Conservation (phyloP, 1,140 invertebrate species). For the Paraescarpia echinospica region DNA sequence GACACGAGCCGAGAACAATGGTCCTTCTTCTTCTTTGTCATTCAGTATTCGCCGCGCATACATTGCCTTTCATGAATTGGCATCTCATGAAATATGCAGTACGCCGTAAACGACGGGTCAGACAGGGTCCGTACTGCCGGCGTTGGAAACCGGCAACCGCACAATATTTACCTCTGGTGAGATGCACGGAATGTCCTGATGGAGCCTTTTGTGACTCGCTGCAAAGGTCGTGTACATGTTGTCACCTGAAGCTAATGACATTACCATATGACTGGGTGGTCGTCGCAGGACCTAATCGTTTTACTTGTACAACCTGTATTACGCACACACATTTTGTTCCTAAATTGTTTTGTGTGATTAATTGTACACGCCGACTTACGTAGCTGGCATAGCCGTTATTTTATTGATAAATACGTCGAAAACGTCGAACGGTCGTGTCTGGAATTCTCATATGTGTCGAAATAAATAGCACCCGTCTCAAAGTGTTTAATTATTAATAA, state of each 20-base stretch:
- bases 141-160: background rate
- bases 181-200: background rate
- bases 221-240: background rate
- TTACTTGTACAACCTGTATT: background rate
- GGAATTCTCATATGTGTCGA: background rate
- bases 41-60: background rate
- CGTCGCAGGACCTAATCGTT: background rate
- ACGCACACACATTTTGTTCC: background rate
- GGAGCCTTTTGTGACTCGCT: background rate
- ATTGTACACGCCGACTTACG: background rate
- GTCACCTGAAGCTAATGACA: background rate
- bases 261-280: background rate
- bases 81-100: conserved; percentile 1
- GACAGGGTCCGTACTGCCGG: background rate
- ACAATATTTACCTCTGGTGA: background rate
- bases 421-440: background rate
- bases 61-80: background rate
- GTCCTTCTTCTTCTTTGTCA: background rate
- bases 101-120: background rate
- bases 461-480: background rate
- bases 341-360: background rate
- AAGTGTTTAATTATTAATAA: background rate
- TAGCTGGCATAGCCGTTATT: background rate
- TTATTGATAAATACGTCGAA: background rate
- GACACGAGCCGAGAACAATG: background rate